These are phyloP conservation scores for Heliocidaris tuberculata DNA, from an alignment of 35 echinoderm and acorn worm species.

Conservation along the genomic window DNA sequence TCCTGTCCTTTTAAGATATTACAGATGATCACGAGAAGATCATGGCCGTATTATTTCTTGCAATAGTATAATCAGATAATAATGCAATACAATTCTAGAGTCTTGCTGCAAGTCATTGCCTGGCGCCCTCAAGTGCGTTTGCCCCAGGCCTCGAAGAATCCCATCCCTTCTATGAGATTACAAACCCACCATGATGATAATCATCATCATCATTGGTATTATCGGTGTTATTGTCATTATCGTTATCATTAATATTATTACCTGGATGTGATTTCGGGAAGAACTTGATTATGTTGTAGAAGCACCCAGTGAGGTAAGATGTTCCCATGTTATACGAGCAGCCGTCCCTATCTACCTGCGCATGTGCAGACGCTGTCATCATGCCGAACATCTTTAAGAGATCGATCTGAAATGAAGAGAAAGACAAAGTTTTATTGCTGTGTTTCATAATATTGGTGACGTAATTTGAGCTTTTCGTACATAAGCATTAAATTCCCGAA, in stretches of 20 bases:
- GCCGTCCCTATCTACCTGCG: constrained; percentile 87
- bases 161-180: too few species aligned
- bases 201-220: too few species aligned
- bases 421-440: background rate
- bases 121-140: too few species aligned
- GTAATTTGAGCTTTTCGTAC: background rate
- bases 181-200: too few species aligned
- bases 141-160: too few species aligned
- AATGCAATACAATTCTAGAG: too few species aligned
- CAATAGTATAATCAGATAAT: too few species aligned
- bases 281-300: constrained; percentile 93
- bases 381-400: constrained; percentile 78
- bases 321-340: constrained; percentile 95
- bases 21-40: too few species aligned
- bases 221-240: background rate
- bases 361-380: constrained; percentile 86
- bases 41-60: too few species aligned
- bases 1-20: too few species aligned
- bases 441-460: too few species aligned
- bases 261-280: constrained; percentile 58
- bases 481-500: background rate
- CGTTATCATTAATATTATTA: background rate
- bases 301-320: constrained; percentile 81
- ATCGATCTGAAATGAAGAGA: constrained; percentile 70
- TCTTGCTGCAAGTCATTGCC: too few species aligned